Conservation (phyloP, 2,888 invertebrate species). For the Eilema griseolum region DNA sequence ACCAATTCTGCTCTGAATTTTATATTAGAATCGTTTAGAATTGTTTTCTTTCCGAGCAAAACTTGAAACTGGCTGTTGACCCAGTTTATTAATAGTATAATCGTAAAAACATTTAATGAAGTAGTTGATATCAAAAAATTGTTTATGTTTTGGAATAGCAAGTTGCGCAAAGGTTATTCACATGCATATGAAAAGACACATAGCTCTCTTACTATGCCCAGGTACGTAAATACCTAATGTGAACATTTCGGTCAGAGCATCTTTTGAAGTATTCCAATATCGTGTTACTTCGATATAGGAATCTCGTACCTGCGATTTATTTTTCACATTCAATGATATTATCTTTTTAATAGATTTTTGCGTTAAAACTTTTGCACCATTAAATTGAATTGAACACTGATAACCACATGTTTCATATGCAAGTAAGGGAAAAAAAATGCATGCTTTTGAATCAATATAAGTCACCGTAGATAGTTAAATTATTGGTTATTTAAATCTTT, state of each 20-base stretch:
- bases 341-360: constrained; percentile 47
- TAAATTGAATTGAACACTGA: constrained; percentile 30
- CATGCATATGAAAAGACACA: constrained; percentile 14
- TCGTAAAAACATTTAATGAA: constrained; percentile 45
- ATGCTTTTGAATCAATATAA: neutral
- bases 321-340: constrained; percentile 51
- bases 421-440: neutral
- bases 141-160: constrained; percentile 27
- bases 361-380: constrained; percentile 36
- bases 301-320: constrained; percentile 52
- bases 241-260: constrained; percentile 41
- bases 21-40: constrained; percentile 53
- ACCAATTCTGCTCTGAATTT: constrained; percentile 53
- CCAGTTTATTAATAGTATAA: constrained; percentile 39
- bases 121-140: constrained; percentile 30
- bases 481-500: no score
- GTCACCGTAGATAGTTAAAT: neutral
- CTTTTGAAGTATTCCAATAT: constrained; percentile 42
- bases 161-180: constrained; percentile 12
- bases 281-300: constrained; percentile 40
- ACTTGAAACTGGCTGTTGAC: constrained; percentile 37
- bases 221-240: constrained; percentile 30
- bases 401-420: constrained; percentile 8
- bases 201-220: constrained; percentile 19
- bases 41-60: constrained; percentile 42